Evolutionary conservation across 2,113 vertebrate genomes (phyloP), one percentile per base, ranked within the genome.

Genomic region (Corythaeola cristata): DNA sequence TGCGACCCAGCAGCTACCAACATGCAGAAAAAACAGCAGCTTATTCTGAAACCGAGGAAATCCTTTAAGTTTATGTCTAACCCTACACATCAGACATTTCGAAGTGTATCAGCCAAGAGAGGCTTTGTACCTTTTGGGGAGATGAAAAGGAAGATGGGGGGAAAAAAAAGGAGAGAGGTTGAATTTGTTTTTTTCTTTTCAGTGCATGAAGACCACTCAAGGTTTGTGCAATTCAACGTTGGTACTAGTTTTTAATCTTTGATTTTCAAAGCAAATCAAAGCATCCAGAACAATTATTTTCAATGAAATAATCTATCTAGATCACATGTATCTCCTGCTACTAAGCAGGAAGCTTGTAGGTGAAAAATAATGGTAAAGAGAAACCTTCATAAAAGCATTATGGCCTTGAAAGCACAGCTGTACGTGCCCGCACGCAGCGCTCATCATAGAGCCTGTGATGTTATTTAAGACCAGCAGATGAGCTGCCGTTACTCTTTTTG

Each of bases 191-290:
- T 83, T 72, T 55, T 15, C 16, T 72, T 52, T 88, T 67, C 52
- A 56, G 18, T 17, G 9, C 26, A 20, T 4, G 6, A 92, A 85
- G 22, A 37, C 56, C 26, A 19, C 39, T 66, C 41, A 3, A 50
- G n/a, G 58, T 35, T 75, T 8, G 6, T 11, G 14, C 16, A 58
- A 32, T n/a, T 87, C 73, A 64, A 10, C 0, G 0, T 44, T 17
- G 66, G 23, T 3, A 35, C 15, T 41, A 4, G 3, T 8, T 37
- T 12, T 75, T 62, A 93, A 64, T 14, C 26, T 86, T 32, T 19
- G 22, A 45, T 62, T 73, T 89, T 37, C 76, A 82, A 92, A 77
- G 23, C n/a, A 81, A 58, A 78, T 37, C 22, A 8, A 52, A 72
- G 32, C 28, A 86, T 24, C 66, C 30, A 72, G 33, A 93, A 45